These are phyloP conservation scores for Erpetoichthys calabaricus DNA, from an alignment of 2,797 vertebrate genomes.

Conservation along the genomic window DNA sequence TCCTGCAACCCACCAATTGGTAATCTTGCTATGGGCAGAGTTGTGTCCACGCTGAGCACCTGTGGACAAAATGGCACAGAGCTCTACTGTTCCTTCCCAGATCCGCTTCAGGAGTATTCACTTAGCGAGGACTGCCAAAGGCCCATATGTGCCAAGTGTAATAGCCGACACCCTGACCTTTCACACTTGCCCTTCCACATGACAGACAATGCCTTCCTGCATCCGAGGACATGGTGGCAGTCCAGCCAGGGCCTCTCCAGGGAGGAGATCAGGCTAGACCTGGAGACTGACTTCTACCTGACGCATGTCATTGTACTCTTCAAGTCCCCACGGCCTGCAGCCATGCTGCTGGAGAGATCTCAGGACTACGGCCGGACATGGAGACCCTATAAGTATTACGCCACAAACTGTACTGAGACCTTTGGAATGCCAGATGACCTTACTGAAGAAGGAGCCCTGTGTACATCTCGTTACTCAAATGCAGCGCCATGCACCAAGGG, in stretches of 20 bases:
- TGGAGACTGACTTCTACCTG: constrained; percentile 66
- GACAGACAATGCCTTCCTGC: constrained; percentile 63
- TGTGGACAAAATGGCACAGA: constrained; percentile 44
- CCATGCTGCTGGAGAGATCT: constrained; percentile 69
- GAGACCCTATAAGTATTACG: constrained; percentile 67
- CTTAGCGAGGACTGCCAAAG: constrained; percentile 19
- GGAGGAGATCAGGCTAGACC: constrained; percentile 62
- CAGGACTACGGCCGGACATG: constrained; percentile 63
- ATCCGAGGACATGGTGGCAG: constrained; percentile 71
- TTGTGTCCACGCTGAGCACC: constrained; percentile 39
- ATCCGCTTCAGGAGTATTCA: constrained; percentile 18
- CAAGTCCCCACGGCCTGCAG: constrained; percentile 66
- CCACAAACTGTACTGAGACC: constrained; percentile 59
- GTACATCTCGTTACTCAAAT: constrained; percentile 69
- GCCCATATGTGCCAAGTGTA: constrained; percentile 39
- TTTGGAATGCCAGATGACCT: constrained; percentile 65
- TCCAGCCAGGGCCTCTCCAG: constrained; percentile 41
- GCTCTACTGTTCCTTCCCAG: constrained; percentile 37
- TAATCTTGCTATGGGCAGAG: constrained; percentile 67
- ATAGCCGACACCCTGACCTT: constrained; percentile 36
- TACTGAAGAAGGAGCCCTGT: constrained; percentile 48
- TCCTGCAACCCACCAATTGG: constrained; percentile 73
- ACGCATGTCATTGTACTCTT: constrained; percentile 70
- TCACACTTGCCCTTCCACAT: constrained; percentile 61
- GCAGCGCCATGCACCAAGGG: constrained; percentile 60